Conservation (phyloP, 1,140 invertebrate genomes). For the Drosophila takahashii region DNA sequence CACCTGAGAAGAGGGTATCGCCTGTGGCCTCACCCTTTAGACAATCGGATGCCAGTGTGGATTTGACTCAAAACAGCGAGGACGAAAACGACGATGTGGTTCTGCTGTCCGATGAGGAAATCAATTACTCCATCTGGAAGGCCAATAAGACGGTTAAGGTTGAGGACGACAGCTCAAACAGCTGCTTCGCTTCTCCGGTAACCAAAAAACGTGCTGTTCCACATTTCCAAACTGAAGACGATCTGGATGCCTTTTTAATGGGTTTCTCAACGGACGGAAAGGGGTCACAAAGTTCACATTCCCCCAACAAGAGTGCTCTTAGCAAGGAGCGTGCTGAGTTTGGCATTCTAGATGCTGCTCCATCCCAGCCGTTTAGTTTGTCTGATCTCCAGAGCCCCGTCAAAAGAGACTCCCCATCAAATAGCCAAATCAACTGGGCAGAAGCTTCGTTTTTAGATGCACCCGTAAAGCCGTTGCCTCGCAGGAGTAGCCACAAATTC, state of each 20-base stretch:
- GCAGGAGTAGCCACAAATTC: conserved; percentile 63
- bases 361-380: conserved; percentile 55
- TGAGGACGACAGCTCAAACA: conserved; percentile 10
- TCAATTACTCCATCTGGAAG: conserved; percentile 82
- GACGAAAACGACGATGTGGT: conserved; percentile 48
- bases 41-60: conserved; percentile 52
- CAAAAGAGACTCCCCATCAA: background rate
- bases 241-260: conserved; percentile 43
- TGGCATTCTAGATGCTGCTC: conserved; percentile 70
- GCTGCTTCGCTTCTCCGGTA: conserved; percentile 9
- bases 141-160: conserved; percentile 54
- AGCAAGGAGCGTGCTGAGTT: conserved; percentile 76
- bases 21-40: background rate
- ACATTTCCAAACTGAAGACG: conserved; percentile 53
- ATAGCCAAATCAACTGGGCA: conserved; percentile 55
- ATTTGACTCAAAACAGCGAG: conserved; percentile 59
- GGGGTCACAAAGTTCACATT: conserved; percentile 33
- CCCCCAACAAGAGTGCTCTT: conserved; percentile 55
- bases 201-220: conserved; percentile 32
- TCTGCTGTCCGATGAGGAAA: conserved; percentile 79
- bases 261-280: conserved; percentile 4
- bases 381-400: conserved; percentile 33
- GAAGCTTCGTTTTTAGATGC: conserved; percentile 71
- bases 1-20: conserved; percentile 3
- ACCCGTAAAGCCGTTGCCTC: conserved; percentile 43